Conservation (phyloP, 2,797 vertebrate species). For the Crax fasciolata region DNA sequence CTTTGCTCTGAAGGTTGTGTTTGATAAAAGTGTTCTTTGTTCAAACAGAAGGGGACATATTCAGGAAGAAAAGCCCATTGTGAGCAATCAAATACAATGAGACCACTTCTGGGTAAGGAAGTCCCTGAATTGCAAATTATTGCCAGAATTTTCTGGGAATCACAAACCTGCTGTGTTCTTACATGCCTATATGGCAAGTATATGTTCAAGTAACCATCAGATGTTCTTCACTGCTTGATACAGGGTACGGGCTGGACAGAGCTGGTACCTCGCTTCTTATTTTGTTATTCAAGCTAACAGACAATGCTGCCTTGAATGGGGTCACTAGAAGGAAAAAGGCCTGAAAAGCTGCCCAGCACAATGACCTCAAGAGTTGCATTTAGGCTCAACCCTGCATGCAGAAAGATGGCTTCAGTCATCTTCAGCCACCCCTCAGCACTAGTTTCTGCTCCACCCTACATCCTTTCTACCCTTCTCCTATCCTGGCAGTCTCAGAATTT, state of each 20-base stretch:
- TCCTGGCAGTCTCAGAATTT: background rate
- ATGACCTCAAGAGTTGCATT: background rate
- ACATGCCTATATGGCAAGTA: background rate
- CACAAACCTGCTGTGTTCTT: background rate
- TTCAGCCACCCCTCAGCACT: background rate
- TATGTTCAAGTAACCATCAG: background rate
- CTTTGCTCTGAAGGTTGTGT: background rate
- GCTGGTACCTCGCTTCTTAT: background rate
- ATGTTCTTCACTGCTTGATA: background rate
- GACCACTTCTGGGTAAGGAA: background rate
- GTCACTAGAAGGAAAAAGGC: background rate
- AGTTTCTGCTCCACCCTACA: background rate
- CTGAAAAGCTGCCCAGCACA: background rate
- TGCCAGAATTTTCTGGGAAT: background rate
- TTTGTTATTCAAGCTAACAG: background rate
- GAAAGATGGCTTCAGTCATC: background rate
- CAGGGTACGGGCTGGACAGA: background rate
- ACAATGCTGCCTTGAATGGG: accelerated
- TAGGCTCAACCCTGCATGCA: background rate
- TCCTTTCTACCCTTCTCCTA: background rate
- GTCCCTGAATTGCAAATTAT: background rate
- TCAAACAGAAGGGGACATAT: background rate
- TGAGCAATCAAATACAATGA: background rate
- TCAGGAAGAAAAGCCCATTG: background rate
- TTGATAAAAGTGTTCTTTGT: background rate